Evolutionary conservation across 2,888 invertebrate species (phyloP).

Genomic region (Drosophila conformis): DNA sequence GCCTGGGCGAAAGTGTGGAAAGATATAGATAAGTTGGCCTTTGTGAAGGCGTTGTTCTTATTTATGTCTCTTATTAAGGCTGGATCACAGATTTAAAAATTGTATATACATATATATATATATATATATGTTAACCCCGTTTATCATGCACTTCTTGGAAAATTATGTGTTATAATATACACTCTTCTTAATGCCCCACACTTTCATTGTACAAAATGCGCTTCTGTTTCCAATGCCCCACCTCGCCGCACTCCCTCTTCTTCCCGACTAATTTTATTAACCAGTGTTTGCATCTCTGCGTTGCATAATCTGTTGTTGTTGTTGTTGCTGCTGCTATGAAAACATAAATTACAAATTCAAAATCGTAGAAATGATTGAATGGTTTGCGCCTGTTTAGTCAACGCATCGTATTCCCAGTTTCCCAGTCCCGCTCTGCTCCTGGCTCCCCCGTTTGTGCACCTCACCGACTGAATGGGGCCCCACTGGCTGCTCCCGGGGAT

Average conservation of each 20-base stretch:
- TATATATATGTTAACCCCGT: not conserved
- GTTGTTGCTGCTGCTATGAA: slow-evolving; percentile 28
- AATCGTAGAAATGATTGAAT: slow-evolving; percentile 76
- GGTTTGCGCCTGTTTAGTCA: slow-evolving; percentile 32
- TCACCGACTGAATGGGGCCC: slow-evolving; percentile 31
- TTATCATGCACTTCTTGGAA: not conserved
- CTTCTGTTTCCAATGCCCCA: not conserved
- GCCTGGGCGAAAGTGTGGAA: slow-evolving; percentile 15
- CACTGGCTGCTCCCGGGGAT: slow-evolving; percentile 72
- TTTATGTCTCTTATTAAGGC: not conserved
- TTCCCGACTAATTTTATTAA: slow-evolving; percentile 69
- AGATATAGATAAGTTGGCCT: slow-evolving; percentile 12
- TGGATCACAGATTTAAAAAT: not conserved
- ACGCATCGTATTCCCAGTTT: slow-evolving; percentile 24
- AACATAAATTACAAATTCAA: slow-evolving; percentile 67
- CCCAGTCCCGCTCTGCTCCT: not conserved
- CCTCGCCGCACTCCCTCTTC: not conserved
- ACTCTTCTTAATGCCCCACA: slow-evolving; percentile 3
- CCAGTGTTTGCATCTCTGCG: slow-evolving; percentile 66
- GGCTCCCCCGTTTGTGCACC: slow-evolving; percentile 50
- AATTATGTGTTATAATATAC: slow-evolving; percentile 13
- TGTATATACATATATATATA: not conserved
- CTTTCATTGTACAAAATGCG: slow-evolving; percentile 50
- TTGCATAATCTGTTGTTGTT: slow-evolving; percentile 76
- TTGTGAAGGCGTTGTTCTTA: not conserved